A percentile compares a stretch with the other conserved stretches of the same genome.
Evolutionary conservation across 2,113 vertebrate species (phyloP).

Genomic region (Proteles cristata): DNA sequence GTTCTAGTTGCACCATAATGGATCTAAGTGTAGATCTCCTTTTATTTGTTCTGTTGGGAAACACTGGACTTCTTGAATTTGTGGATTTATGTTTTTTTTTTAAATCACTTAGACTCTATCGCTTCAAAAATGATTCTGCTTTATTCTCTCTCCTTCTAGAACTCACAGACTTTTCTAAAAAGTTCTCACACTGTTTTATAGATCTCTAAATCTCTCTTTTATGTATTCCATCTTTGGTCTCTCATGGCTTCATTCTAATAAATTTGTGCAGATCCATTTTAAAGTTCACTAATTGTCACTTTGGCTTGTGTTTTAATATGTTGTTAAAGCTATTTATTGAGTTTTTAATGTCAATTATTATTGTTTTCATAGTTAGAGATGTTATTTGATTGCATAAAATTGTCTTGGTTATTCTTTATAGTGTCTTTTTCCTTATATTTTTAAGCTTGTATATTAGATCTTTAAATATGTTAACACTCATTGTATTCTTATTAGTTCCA

Average conservation of each 20-base stretch:
- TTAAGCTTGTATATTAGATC: neutral
- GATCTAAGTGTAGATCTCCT: neutral
- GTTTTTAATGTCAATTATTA: conserved; percentile 30
- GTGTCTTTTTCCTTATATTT: neutral
- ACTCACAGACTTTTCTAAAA: neutral
- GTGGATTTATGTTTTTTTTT: neutral
- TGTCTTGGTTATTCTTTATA: neutral
- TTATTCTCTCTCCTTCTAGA: neutral
- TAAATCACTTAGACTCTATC: neutral
- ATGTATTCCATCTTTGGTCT: neutral
- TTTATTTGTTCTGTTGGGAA: neutral
- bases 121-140: neutral
- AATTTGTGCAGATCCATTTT: neutral
- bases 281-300: neutral
- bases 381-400: conserved; percentile 24
- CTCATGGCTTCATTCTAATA: neutral
- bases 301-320: neutral
- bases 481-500: neutral
- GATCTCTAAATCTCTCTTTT: neutral
- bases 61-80: conserved; percentile 2
- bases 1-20: neutral
- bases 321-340: neutral
- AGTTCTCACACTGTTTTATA: neutral
- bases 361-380: neutral
- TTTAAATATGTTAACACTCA: neutral